phyloP scores from a whole-genome alignment of 2,797 vertebrate species.

The Rhyacichthys aspro region DNA sequence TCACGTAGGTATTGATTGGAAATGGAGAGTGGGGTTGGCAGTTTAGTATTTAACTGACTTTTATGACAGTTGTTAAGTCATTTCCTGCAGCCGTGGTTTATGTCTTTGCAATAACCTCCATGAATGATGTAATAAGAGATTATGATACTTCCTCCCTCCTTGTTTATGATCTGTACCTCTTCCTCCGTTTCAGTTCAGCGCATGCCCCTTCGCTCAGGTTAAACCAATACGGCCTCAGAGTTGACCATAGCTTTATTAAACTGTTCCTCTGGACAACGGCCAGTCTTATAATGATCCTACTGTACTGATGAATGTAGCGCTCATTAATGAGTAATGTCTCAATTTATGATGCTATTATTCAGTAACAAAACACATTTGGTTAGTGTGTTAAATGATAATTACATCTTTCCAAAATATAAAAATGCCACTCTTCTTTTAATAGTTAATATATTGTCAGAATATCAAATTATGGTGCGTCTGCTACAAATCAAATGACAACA shows the following conservation, averaged over 20 bases:
- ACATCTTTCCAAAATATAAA: background rate
- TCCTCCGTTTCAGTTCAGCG: constrained; percentile 45
- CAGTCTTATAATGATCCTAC: constrained; percentile 10
- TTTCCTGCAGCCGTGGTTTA: constrained; percentile 78
- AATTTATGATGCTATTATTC: constrained; percentile 7
- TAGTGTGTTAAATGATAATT: constrained; percentile 1
- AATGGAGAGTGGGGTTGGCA: constrained; percentile 40
- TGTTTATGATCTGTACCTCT: constrained; percentile 68
- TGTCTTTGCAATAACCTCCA: constrained; percentile 76
- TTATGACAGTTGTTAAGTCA: constrained; percentile 81
- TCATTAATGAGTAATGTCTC: background rate
- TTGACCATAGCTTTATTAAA: constrained; percentile 23
- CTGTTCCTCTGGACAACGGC: constrained; percentile 12
- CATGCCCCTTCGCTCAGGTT: constrained; percentile 23
- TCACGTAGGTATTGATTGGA: constrained; percentile 63
- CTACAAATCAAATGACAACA: background rate
- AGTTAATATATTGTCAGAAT: constrained; percentile 2
- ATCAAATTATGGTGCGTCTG: background rate
- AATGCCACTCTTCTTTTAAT: background rate
- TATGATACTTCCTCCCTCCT: constrained; percentile 74
- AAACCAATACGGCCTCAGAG: constrained; percentile 20
- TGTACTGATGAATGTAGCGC: too few relatives aligned
- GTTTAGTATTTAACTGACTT: constrained; percentile 74
- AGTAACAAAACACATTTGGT: constrained; percentile 1
- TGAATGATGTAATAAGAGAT: constrained; percentile 77